Conservation (phyloP, 37 sponge, comb jelly and placozoan species). For the Hexactinellida sp. region DNA sequence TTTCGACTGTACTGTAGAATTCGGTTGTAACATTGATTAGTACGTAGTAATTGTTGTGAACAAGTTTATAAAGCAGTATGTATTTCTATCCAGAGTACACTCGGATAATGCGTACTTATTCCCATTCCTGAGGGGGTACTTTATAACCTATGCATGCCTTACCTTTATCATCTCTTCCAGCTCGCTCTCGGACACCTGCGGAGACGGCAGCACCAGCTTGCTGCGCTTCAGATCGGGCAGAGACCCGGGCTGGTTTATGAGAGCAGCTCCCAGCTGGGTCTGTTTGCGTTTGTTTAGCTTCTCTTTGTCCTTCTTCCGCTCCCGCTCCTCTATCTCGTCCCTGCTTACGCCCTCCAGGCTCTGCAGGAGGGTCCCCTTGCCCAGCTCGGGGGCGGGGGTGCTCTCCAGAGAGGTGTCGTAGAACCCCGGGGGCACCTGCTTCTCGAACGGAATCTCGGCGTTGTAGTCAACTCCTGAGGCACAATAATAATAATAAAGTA, state of each 20-base stretch:
- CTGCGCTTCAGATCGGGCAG: slow-evolving; percentile 56
- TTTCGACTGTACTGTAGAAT: no score
- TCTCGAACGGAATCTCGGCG: slow-evolving; percentile 90
- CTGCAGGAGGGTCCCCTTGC: slow-evolving; percentile 51
- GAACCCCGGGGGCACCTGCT: slow-evolving; percentile 87
- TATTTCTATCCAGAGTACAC: no score
- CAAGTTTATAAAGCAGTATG: no score
- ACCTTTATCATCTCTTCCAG: slow-evolving; percentile 56
- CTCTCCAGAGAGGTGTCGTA: slow-evolving; percentile 64
- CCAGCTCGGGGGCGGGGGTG: slow-evolving; percentile 33
- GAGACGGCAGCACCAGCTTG: slow-evolving; percentile 89
- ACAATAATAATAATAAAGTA: no score
- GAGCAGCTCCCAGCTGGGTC: slow-evolving; percentile 53
- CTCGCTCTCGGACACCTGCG: slow-evolving; percentile 87
- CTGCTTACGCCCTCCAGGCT: slow-evolving; percentile 66
- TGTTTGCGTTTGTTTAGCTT: slow-evolving; percentile 70
- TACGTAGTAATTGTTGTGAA: background rate
- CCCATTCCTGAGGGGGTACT: background rate
- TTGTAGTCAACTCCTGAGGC: slow-evolving; percentile 60
- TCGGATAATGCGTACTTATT: no score
- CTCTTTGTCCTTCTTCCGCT: slow-evolving; percentile 73
- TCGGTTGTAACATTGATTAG: background rate
- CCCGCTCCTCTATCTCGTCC: slow-evolving; percentile 55
- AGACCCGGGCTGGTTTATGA: slow-evolving; percentile 26
- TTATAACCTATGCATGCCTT: background rate